Evolutionary conservation across 2,797 vertebrate genomes (phyloP), one percentile per base, ranked within the genome.

Genomic region (Pipistrellus nathusii): DNA sequence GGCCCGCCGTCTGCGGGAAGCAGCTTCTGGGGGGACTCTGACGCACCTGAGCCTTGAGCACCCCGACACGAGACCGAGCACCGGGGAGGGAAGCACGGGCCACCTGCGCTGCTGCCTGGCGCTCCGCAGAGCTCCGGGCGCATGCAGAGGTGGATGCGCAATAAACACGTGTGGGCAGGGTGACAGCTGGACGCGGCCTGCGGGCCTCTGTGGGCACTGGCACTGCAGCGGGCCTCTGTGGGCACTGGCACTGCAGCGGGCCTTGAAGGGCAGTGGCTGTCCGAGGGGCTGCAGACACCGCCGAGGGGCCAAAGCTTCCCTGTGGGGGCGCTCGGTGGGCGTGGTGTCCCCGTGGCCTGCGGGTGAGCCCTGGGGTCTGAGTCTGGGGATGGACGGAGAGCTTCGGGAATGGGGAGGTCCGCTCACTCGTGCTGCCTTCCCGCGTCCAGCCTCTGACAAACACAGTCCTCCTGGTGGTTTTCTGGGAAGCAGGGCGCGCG

Each of bases 31-130:
- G 20, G 23, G 25, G 44, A n/a, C 48, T 69, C 82, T 20, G 1
- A 11, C 2, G 44, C 3, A 18, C 48, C 46, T 35, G 13, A 44
- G 17, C 11, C n/a, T 57, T 12, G 59, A 38, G 21, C 85, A 20
- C 17, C 20, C 44, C 44, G n/a, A 7, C 12, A 8, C 12, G 72
- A 44, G 62, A 41, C 23, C 32, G 2, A 35, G 17, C 44, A 6
- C 4, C 0, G 38, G 38, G 38, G 38, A 41, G 17, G 62, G 32
- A 48, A 78, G 53, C 38, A 21, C 32, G 5, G 0, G 1, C 57
- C 10, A 3, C 46, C n/a, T 38, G 41, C 53, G 78, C 38, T 83
- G n/a, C n/a, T 62, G 13, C 30, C 14, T 8, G 41, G 64, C 15
- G 1, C 8, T 59, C 5, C 12, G 27, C 53, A 13, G 46, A 72